Conservation (phyloP, 2,888 invertebrate genomes). For the Operophtera brumata region DNA sequence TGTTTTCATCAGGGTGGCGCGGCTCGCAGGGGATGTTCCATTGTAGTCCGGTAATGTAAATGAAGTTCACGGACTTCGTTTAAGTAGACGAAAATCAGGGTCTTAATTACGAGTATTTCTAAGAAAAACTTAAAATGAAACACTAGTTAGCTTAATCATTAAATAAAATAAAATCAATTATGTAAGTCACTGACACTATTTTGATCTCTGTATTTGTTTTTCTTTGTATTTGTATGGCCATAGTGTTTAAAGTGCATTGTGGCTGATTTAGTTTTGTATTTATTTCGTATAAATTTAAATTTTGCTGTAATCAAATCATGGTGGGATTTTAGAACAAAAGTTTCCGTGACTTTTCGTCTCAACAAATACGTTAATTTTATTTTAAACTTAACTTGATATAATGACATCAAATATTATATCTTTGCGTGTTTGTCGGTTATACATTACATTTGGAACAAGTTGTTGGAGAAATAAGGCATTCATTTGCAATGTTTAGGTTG, state of each 20-base stretch:
- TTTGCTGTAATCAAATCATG: not conserved
- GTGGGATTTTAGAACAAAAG: not conserved
- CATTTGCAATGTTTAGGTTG: constrained; percentile 22
- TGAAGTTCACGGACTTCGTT: constrained; percentile 37
- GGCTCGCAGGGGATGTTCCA: constrained; percentile 9
- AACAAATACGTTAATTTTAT: not conserved
- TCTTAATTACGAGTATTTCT: constrained; percentile 60
- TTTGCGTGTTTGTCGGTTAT: not conserved
- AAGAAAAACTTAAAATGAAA: constrained; percentile 49
- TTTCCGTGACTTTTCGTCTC: not conserved
- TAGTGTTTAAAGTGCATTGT: not conserved
- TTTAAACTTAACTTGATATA: not conserved
- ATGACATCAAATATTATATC: not conserved
- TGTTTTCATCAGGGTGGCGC: constrained; percentile 13
- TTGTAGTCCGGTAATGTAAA: constrained; percentile 13
- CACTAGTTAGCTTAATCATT: constrained; percentile 36
- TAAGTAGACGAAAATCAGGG: constrained; percentile 67
- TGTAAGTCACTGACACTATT: constrained; percentile 2
- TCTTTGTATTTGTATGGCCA: not conserved
- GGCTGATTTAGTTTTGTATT: not conserved
- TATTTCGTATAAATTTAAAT: not conserved
- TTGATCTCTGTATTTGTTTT: not conserved
- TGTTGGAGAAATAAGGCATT: constrained; percentile 30
- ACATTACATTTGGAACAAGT: constrained; percentile 1
- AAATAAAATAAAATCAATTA: constrained; percentile 36